These are phyloP conservation scores for Solea senegalensis DNA, from an alignment of 2,113 vertebrate species.

Conservation along the genomic window DNA sequence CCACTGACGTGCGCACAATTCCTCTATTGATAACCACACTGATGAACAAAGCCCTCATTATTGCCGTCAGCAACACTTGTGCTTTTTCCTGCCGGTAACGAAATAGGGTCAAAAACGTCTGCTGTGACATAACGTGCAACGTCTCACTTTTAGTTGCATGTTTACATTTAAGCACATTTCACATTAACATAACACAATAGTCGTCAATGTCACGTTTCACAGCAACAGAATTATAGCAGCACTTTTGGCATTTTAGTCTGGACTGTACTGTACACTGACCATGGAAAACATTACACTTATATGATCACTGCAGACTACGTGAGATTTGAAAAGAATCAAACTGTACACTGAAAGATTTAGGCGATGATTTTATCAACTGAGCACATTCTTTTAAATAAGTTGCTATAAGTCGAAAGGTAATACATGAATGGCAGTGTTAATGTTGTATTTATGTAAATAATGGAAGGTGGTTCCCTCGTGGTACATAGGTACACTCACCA, in stretches of 20 bases:
- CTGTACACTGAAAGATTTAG: slow-evolving; percentile 8
- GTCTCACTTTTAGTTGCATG: neutral
- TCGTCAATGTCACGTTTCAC: slow-evolving; percentile 23
- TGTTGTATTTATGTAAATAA: neutral
- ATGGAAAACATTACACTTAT: slow-evolving; percentile 5
- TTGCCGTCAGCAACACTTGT: no score
- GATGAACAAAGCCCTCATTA: no score
- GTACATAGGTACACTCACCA: no score
- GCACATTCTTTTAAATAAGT: neutral
- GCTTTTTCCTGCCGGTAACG: no score
- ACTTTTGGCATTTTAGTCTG: slow-evolving; percentile 17
- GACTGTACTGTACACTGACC: slow-evolving; percentile 6
- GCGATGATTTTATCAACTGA: neutral
- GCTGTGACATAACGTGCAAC: neutral
- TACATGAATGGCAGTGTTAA: neutral
- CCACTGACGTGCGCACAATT: no score
- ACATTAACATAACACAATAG: slow-evolving; percentile 4
- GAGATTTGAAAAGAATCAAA: neutral
- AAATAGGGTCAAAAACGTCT: no score
- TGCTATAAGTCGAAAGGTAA: no score
- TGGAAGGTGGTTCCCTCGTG: neutral
- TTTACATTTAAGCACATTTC: slow-evolving; percentile 28
- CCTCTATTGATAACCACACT: no score
- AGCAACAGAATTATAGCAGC: slow-evolving; percentile 25
- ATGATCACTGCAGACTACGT: slow-evolving; percentile 5